phyloP scores from a whole-genome alignment of 2,113 vertebrate genomes.

The Sitta europaea region DNA sequence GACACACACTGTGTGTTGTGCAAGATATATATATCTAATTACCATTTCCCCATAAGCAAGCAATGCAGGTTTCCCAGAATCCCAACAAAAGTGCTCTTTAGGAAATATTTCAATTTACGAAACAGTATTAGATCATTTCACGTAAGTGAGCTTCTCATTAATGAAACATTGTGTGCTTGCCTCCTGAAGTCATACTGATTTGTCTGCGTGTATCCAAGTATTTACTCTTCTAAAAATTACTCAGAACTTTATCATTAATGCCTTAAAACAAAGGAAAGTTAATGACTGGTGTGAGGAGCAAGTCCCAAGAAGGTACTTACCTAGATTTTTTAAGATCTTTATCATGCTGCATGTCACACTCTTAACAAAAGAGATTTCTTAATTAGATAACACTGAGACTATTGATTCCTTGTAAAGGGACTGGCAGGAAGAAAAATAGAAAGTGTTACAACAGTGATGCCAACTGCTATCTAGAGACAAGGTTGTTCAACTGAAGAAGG shows the following conservation, averaged over 20 bases:
- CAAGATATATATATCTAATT: background rate
- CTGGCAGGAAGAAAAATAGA: background rate
- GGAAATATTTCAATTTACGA: background rate
- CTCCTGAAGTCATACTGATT: background rate
- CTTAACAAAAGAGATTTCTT: background rate
- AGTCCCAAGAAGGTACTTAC: background rate
- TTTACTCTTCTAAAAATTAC: background rate
- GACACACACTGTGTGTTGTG: background rate
- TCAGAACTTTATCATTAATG: background rate
- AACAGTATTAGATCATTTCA: background rate
- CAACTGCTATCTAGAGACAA: background rate
- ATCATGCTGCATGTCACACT: background rate
- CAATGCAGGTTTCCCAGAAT: background rate
- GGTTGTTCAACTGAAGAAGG: background rate
- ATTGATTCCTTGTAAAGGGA: background rate
- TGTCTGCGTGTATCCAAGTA: background rate
- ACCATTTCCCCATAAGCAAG: background rate
- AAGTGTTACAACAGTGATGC: background rate
- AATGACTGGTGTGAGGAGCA: background rate
- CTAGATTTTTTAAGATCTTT: background rate
- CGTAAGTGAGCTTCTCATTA: background rate
- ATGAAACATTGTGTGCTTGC: background rate
- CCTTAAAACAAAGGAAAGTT: background rate
- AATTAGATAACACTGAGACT: background rate
- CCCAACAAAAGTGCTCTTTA: background rate